Evolutionary conservation across 2,113 vertebrate genomes (phyloP).

Genomic region (Oryctolagus cuniculus): DNA sequence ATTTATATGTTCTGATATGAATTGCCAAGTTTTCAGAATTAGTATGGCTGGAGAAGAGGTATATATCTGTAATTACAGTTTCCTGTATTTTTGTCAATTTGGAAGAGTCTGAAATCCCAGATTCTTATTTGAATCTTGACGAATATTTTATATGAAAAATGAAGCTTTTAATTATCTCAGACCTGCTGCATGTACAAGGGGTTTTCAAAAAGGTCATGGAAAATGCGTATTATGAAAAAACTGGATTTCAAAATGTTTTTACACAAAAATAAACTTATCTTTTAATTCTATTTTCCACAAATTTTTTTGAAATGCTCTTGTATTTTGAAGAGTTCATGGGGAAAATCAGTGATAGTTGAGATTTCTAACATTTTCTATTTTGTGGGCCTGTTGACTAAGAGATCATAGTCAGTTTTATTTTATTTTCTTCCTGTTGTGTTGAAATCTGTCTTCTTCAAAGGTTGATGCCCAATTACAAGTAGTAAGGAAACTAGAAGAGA

Average conservation of each 20-base stretch:
- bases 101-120: constrained; percentile 34
- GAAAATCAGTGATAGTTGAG: constrained; percentile 18
- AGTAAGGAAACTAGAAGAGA: constrained; percentile 96
- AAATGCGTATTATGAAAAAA: too few relatives aligned
- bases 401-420: background rate
- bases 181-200: background rate
- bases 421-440: background rate
- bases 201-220: too few relatives aligned
- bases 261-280: too few relatives aligned
- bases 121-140: constrained; percentile 1
- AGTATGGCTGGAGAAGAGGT: background rate
- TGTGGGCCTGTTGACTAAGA: background rate
- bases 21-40: background rate
- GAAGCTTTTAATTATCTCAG: constrained; percentile 3
- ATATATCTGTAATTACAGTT: background rate
- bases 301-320: background rate
- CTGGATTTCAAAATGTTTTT: too few relatives aligned
- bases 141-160: constrained; percentile 19
- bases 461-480: constrained; percentile 98
- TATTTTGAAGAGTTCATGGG: constrained; percentile 21
- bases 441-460: constrained; percentile 82
- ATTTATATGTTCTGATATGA: background rate
- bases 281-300: too few relatives aligned
- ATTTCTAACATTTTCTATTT: constrained; percentile 4
- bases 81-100: constrained; percentile 29